Conservation (phyloP, 2,113 vertebrate species). For the Pterocles burchelli region DNA sequence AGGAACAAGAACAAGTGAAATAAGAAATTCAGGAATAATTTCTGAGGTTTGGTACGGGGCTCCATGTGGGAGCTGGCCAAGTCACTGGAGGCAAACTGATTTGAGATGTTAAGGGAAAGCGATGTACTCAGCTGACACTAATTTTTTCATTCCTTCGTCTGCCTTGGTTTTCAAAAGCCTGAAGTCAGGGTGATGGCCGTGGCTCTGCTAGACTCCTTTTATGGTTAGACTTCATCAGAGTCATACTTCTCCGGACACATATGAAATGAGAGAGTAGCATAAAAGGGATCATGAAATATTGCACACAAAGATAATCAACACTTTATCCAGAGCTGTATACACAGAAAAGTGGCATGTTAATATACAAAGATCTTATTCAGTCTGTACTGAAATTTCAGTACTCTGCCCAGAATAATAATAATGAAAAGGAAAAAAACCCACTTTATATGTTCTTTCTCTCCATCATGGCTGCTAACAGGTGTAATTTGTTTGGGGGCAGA, state of each 20-base stretch:
- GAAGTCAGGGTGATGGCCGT: not conserved
- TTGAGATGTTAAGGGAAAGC: not conserved
- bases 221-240: not conserved
- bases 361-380: not conserved
- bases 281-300: not conserved
- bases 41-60: not conserved
- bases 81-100: not conserved
- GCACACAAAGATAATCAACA: not conserved
- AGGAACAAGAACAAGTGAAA: not conserved
- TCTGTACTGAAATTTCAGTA: not conserved
- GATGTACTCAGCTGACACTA: not conserved
- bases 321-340: not conserved
- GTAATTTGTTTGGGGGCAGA: not conserved
- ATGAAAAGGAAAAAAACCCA: not conserved
- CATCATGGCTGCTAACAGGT: not conserved
- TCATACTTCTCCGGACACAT: accelerated
- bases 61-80: not conserved
- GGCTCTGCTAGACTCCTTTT: not conserved
- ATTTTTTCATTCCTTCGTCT: not conserved
- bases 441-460: not conserved
- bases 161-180: not conserved
- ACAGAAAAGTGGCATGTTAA: not conserved
- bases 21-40: not conserved
- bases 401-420: not conserved
- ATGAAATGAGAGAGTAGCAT: not conserved